Evolutionary conservation across 1,140 invertebrate genomes (phyloP), one percentile per base, ranked within the genome.

Genomic region (Cherax quadricarinatus): DNA sequence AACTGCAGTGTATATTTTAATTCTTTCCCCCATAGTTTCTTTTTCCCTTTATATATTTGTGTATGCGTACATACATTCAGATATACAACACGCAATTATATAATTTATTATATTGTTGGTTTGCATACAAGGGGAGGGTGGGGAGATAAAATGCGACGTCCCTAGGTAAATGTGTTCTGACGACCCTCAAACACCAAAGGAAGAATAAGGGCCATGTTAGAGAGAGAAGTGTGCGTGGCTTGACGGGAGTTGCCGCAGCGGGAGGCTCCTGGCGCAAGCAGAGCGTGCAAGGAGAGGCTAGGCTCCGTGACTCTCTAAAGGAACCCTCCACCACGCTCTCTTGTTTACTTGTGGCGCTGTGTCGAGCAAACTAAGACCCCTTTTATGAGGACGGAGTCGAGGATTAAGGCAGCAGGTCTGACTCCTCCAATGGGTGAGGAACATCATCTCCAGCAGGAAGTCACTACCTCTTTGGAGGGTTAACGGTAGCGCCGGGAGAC

Each of bases 331-430:
- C 70, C 70, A 75, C 21, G 21, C 70, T 30, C 70, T 30, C 70
- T 75, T 75, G 70, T 75, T 75, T 75, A 75, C 70, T 21, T 30
- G 6, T 75, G 70, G 24, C n/a, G 24, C 6, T 75, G n/a, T 30
- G n/a, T 75, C 70, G 70, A 75, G 70, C n/a, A 75, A 75, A n/a
- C 70, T 30, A 24, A 75, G 70, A 75, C 70, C 70, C 18, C 70
- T 75, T 75, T 75, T 75, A 30, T 75, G 70, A 75, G 70, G 70
- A 75, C 70, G 70, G n/a, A 75, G 5, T 30, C 70, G 14, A 75
- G n/a, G 70, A 12, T 75, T 24, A 30, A 30, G 70, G 21, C 18
- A 6, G 70, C n/a, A 21, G n/a, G 2, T n/a, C 6, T 30, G n/a
- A 7, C n/a, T 5, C 24, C 70, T 30, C 70, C 24, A 75, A 12